Conservation (phyloP, 2,888 invertebrate species). For the Diarsia dahlii region DNA sequence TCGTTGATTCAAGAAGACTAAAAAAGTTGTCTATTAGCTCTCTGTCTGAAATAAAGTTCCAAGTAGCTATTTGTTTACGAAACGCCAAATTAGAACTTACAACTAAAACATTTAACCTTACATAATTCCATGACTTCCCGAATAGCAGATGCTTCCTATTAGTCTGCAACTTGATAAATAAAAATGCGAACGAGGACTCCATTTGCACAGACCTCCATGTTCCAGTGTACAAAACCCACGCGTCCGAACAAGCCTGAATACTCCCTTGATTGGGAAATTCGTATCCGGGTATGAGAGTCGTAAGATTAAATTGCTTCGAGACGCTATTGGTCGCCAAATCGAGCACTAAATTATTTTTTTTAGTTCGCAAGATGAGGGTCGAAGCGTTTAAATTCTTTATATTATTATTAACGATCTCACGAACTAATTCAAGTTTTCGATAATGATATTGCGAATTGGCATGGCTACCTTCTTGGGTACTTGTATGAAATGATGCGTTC, state of each 20-base stretch:
- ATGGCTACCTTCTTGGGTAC: neutral
- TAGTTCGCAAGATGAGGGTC: conserved; percentile 24
- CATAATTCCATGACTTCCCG: too few species aligned
- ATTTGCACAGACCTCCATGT: conserved; percentile 9
- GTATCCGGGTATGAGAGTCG: conserved; percentile 69
- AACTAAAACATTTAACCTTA: too few species aligned
- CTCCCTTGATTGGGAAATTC: conserved; percentile 72
- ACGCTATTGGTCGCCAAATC: conserved; percentile 54
- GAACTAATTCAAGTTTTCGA: conserved; percentile 38
- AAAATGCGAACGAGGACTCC: conserved; percentile 10
- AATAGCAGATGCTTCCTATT: too few species aligned
- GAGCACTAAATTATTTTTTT: conserved; percentile 47
- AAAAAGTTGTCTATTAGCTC: too few species aligned
- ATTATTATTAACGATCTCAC: conserved; percentile 32
- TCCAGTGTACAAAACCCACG: conserved; percentile 72
- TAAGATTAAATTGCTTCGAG: conserved; percentile 60
- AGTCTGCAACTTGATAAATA: neutral
- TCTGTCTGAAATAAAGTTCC: too few species aligned
- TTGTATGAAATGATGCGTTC: conserved; percentile 6
- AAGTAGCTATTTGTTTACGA: too few species aligned
- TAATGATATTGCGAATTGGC: conserved; percentile 23
- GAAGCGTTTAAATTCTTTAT: conserved; percentile 51
- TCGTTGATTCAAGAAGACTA: neutral
- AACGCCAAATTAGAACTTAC: too few species aligned
- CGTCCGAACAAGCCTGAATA: conserved; percentile 67